phyloP scores from a whole-genome alignment of 2,888 invertebrate species.

The Electrophaes corylata region DNA sequence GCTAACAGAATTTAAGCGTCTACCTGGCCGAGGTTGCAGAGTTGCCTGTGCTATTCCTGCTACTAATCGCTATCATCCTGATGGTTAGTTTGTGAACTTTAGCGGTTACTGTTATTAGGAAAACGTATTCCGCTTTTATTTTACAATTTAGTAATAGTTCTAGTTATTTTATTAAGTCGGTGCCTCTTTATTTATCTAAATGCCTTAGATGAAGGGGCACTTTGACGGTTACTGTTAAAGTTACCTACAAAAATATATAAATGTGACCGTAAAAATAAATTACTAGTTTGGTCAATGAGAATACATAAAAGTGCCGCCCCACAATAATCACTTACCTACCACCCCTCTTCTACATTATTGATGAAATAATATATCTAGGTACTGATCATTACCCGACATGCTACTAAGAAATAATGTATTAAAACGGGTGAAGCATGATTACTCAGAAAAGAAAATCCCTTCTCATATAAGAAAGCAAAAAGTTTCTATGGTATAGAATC shows the following conservation, averaged over 20 bases:
- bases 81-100: slow-evolving; percentile 25
- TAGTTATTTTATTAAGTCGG: neutral
- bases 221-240: too few relatives aligned
- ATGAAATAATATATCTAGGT: too few relatives aligned
- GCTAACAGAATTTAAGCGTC: slow-evolving; percentile 57
- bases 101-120: slow-evolving; percentile 10
- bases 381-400: neutral
- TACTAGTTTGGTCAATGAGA: too few relatives aligned
- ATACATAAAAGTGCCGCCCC: too few relatives aligned
- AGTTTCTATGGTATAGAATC: neutral
- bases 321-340: too few relatives aligned
- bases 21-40: slow-evolving; percentile 44
- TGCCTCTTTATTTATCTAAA: too few relatives aligned
- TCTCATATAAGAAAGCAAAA: neutral
- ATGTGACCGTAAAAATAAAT: too few relatives aligned
- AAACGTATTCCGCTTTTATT: neutral
- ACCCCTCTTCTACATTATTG: too few relatives aligned
- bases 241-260: too few relatives aligned
- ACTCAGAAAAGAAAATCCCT: slow-evolving; percentile 3
- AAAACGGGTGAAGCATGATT: neutral
- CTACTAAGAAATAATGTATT: neutral
- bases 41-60: slow-evolving; percentile 38
- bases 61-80: slow-evolving; percentile 34
- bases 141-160: neutral
- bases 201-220: too few relatives aligned